Evolutionary conservation across 2,888 invertebrate species (phyloP).

Genomic region (Zaprionus lineosus): DNA sequence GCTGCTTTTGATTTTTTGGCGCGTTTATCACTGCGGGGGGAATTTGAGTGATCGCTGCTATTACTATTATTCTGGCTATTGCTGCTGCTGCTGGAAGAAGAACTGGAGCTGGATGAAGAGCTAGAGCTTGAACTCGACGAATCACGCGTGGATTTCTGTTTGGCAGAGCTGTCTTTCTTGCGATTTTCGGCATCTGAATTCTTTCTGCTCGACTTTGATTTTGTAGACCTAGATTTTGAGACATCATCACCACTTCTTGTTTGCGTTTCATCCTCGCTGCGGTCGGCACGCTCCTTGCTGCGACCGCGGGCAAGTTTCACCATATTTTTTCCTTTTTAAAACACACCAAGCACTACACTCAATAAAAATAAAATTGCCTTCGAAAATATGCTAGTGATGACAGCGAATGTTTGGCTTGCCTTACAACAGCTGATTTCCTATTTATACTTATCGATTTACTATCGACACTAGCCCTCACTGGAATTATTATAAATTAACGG

Average conservation of each 20-base stretch:
- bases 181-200: slow-evolving; percentile 18
- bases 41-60: slow-evolving; percentile 38
- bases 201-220: slow-evolving; percentile 13
- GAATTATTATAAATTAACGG: too few species aligned
- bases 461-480: slow-evolving; percentile 17
- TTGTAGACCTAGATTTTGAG: slow-evolving; percentile 6
- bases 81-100: slow-evolving; percentile 26
- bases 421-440: slow-evolving; percentile 38
- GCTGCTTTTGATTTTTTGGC: slow-evolving; percentile 7
- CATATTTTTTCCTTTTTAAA: slow-evolving; percentile 15
- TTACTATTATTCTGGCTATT: slow-evolving; percentile 10
- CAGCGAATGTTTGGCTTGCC: slow-evolving; percentile 7
- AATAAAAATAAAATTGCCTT: slow-evolving; percentile 24
- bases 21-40: slow-evolving; percentile 20
- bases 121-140: slow-evolving; percentile 40
- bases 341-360: too few species aligned
- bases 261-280: slow-evolving; percentile 13
- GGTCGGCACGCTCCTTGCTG: slow-evolving; percentile 6
- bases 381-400: slow-evolving; percentile 32
- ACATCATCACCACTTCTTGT: slow-evolving; percentile 19
- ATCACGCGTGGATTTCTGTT: slow-evolving; percentile 23
- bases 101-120: slow-evolving; percentile 20
- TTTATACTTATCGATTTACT: not conserved
- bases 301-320: slow-evolving; percentile 31
- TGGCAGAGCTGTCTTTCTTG: slow-evolving; percentile 5